Evolutionary conservation across 2,113 vertebrate species (phyloP).

Genomic region (Sturnus vulgaris): DNA sequence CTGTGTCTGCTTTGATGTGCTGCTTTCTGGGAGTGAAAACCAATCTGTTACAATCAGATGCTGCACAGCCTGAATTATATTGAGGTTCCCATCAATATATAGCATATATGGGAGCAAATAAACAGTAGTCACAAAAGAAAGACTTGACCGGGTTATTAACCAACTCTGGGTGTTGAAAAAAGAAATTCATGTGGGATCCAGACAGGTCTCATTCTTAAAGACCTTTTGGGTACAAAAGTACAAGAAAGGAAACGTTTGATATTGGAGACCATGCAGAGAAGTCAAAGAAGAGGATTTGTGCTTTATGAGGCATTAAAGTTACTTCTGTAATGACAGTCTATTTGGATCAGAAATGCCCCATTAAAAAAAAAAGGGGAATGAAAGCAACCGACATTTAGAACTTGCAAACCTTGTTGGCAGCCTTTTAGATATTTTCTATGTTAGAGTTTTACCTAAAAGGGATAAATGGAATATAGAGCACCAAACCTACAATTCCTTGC

Average conservation of each 20-base stretch:
- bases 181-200: slow-evolving; percentile 30
- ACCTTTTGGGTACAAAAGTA: slow-evolving; percentile 30
- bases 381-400: background rate
- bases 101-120: slow-evolving; percentile 44
- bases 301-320: slow-evolving; percentile 39
- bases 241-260: slow-evolving; percentile 35
- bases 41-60: slow-evolving; percentile 41
- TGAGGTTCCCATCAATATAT: slow-evolving; percentile 49
- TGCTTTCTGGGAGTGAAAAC: slow-evolving; percentile 42
- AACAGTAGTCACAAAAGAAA: slow-evolving; percentile 37
- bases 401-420: background rate
- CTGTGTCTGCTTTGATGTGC: slow-evolving; percentile 40
- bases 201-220: slow-evolving; percentile 41
- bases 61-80: slow-evolving; percentile 39
- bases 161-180: slow-evolving; percentile 8
- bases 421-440: background rate
- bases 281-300: slow-evolving; percentile 9
- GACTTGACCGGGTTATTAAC: slow-evolving; percentile 36
- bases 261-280: slow-evolving; percentile 36
- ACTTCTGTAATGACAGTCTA: slow-evolving; percentile 9
- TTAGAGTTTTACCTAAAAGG: background rate
- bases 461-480: background rate
- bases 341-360: slow-evolving; percentile 1
- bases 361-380: background rate
- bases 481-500: background rate